Conservation (phyloP, 2,888 invertebrate genomes). For the Scaptomyza flava region DNA sequence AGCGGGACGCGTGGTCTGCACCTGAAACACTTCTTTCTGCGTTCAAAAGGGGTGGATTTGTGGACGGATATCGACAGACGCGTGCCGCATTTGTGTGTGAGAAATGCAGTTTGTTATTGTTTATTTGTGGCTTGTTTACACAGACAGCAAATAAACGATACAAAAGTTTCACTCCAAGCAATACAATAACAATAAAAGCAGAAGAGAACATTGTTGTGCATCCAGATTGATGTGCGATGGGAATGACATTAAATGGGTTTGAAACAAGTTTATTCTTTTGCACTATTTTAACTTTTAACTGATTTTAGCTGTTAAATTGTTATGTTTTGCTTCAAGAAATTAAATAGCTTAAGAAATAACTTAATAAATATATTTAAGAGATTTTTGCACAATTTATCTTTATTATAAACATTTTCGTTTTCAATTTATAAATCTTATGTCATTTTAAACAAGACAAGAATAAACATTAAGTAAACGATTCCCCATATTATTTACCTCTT, state of each 20-base stretch:
- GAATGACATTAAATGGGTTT: neutral
- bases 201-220: neutral
- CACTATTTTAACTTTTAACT: too few species aligned
- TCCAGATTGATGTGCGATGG: neutral
- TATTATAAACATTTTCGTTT: too few species aligned
- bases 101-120: conserved; percentile 70
- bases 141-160: conserved; percentile 17
- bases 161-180: conserved; percentile 14
- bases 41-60: conserved; percentile 42
- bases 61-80: conserved; percentile 17
- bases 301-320: too few species aligned
- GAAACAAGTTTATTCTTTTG: neutral
- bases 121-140: conserved; percentile 60
- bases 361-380: neutral
- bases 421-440: neutral
- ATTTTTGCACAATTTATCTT: neutral
- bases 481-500: neutral
- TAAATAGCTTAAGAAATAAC: neutral
- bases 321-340: too few species aligned
- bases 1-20: conserved; percentile 26
- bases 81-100: conserved; percentile 61
- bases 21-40: conserved; percentile 32
- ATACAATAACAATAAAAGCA: conserved; percentile 9
- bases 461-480: neutral
- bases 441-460: neutral